Evolutionary conservation across 1,140 invertebrate species (phyloP).

Genomic region (Acromyrmex echinatior): DNA sequence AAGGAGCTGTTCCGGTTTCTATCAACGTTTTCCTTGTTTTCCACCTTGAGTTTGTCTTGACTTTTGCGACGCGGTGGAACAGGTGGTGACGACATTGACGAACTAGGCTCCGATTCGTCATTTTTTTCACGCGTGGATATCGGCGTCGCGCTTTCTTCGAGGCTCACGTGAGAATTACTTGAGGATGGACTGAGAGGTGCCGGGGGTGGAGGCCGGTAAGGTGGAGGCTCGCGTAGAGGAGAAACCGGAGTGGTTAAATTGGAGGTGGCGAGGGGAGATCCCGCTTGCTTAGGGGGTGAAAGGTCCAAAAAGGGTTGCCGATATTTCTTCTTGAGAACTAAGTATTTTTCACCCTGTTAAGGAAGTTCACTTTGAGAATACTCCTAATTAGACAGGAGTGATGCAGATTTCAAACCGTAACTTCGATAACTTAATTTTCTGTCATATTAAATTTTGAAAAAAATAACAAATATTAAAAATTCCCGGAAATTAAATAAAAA

Average conservation of each 20-base stretch:
- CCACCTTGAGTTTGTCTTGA: constrained; percentile 86
- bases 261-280: constrained; percentile 75
- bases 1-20: constrained; percentile 72
- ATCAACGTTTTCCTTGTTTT: constrained; percentile 86
- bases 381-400: not conserved
- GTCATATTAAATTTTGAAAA: not conserved
- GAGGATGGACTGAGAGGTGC: constrained; percentile 83
- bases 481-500: not conserved
- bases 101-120: constrained; percentile 44
- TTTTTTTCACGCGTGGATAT: constrained; percentile 70
- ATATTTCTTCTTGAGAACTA: constrained; percentile 94
- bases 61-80: constrained; percentile 88
- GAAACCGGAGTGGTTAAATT: constrained; percentile 80
- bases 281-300: constrained; percentile 73
- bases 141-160: constrained; percentile 54
- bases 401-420: not conserved
- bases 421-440: not conserved
- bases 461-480: not conserved
- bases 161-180: constrained; percentile 11
- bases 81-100: constrained; percentile 83
- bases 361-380: constrained; percentile 65
- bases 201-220: constrained; percentile 90
- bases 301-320: constrained; percentile 84
- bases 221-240: constrained; percentile 88
- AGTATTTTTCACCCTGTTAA: constrained; percentile 91